These are phyloP conservation scores for Tigriopus japonicus DNA, from an alignment of 1,140 invertebrate genomes.

Conservation along the genomic window DNA sequence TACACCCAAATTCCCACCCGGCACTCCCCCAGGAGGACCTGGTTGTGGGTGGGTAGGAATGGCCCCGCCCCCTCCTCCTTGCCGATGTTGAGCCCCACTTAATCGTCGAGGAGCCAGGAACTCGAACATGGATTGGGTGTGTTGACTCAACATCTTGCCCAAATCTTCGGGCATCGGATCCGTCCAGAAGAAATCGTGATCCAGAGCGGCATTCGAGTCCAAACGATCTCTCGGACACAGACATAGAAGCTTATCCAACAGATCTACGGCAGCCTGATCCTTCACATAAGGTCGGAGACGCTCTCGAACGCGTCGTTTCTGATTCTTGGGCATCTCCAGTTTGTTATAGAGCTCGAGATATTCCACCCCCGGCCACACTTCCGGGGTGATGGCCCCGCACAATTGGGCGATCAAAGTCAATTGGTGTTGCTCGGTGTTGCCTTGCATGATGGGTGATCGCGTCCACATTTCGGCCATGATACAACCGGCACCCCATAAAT, in stretches of 20 bases:
- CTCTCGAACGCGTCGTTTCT: constrained; percentile 65
- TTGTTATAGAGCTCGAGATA: constrained; percentile 75
- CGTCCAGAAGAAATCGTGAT: constrained; percentile 96
- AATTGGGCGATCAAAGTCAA: constrained; percentile 83
- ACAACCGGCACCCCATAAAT: constrained; percentile 95
- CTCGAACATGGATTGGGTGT: constrained; percentile 90
- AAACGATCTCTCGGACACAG: constrained; percentile 77
- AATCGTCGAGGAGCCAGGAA: constrained; percentile 49
- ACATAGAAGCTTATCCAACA: constrained; percentile 77
- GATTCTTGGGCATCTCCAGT: constrained; percentile 72
- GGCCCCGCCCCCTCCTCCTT: constrained; percentile 25
- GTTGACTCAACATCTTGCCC: constrained; percentile 77
- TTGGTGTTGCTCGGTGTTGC: constrained; percentile 88
- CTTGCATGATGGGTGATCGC: constrained; percentile 54
- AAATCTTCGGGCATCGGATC: constrained; percentile 86
- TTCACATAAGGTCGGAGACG: constrained; percentile 76
- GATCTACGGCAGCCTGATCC: constrained; percentile 73
- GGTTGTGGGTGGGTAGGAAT: no score
- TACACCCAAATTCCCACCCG: no score
- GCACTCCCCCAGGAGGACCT: no score
- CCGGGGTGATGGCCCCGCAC: constrained; percentile 83
- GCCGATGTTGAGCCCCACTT: neutral
- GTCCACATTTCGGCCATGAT: constrained; percentile 99
- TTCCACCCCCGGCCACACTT: constrained; percentile 88
- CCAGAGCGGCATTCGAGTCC: constrained; percentile 77